phyloP scores from a whole-genome alignment of 2,797 vertebrate species.

The Malurus splendens region DNA sequence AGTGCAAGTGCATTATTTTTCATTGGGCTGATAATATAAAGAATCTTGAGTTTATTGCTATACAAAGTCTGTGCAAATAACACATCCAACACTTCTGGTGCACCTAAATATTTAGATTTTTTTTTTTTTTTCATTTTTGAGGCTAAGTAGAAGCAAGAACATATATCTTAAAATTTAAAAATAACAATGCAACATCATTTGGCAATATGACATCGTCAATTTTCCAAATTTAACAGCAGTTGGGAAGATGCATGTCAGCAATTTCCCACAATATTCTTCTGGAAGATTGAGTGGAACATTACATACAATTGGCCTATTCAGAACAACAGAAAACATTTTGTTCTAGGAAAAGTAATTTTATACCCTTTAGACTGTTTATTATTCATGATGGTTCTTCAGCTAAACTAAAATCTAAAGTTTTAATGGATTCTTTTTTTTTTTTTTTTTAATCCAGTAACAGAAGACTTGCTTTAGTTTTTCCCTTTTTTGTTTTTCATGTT shows the following conservation, averaged over 20 bases:
- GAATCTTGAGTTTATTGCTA: background rate
- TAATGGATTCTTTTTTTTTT: background rate
- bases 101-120: background rate
- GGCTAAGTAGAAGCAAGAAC: background rate
- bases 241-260: background rate
- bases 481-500: background rate
- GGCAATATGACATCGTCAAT: background rate
- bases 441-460: background rate
- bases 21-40: background rate
- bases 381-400: background rate
- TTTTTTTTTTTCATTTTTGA: background rate
- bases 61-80: background rate
- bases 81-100: background rate
- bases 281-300: background rate
- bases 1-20: background rate
- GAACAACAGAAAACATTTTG: background rate
- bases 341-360: slow-evolving; percentile 1
- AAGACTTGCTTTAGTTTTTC: background rate
- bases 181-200: background rate
- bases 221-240: slow-evolving; percentile 5
- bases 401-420: background rate
- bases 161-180: background rate
- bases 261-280: slow-evolving; percentile 8
- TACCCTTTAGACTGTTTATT: background rate
- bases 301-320: background rate